Conservation (phyloP, 2,888 invertebrate species). For the Tortricodes alternella region DNA sequence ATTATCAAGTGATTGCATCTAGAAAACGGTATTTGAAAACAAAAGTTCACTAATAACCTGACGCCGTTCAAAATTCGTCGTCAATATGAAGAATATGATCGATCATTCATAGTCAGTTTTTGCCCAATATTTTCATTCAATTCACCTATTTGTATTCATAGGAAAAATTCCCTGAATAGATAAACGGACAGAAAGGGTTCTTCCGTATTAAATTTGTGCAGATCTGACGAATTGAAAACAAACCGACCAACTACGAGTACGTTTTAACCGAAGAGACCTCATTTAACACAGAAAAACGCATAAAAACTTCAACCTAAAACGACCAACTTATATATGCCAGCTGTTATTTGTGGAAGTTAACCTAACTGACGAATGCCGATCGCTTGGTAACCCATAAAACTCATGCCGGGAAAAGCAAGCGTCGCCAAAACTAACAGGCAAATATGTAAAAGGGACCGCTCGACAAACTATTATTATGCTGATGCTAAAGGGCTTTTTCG, state of each 20-base stretch:
- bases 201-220: conserved; percentile 52
- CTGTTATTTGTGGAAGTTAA: neutral
- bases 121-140: conserved; percentile 60
- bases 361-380: neutral
- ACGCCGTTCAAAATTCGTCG: too few relatives aligned
- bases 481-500: neutral
- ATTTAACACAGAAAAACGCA: too few relatives aligned
- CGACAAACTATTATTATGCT: conserved; percentile 8
- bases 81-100: conserved; percentile 46
- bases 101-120: conserved; percentile 60
- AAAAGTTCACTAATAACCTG: too few relatives aligned
- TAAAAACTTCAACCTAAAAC: neutral
- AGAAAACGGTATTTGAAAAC: too few relatives aligned
- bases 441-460: conserved; percentile 7
- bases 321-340: neutral
- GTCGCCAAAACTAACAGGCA: conserved; percentile 8
- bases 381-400: neutral
- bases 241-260: conserved; percentile 28
- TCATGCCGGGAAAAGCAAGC: conserved; percentile 3
- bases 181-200: conserved; percentile 64
- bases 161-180: conserved; percentile 65
- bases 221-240: conserved; percentile 55
- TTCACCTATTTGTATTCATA: conserved; percentile 67
- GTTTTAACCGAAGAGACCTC: neutral
- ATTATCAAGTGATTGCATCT: too few relatives aligned